These are phyloP conservation scores for Drosophila subobscura DNA, from an alignment of 1,140 invertebrate species.

Conservation along the genomic window DNA sequence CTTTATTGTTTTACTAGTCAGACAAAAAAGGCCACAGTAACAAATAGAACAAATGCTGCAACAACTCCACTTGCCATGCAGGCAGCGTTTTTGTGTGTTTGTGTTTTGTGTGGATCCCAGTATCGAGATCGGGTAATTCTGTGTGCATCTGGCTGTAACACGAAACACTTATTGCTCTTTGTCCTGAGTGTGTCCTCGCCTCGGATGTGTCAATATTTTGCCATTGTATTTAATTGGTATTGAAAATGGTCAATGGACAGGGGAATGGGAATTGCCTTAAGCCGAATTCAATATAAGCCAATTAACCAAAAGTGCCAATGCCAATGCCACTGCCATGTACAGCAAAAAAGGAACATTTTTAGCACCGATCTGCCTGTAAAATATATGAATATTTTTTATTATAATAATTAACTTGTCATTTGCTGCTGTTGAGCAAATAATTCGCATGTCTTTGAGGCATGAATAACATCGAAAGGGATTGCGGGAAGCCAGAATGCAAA, in stretches of 20 bases:
- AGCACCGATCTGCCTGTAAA: background rate
- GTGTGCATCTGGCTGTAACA: constrained; percentile 28
- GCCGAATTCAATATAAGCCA: constrained; percentile 50
- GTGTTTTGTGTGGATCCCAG: constrained; percentile 14
- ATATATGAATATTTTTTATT: too few species aligned
- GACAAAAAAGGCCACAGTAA: constrained; percentile 20
- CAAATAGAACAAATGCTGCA: constrained; percentile 30
- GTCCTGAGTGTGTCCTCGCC: constrained; percentile 1
- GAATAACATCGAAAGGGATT: background rate
- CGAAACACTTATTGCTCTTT: constrained; percentile 19
- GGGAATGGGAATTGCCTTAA: constrained; percentile 21
- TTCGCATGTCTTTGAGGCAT: constrained; percentile 10
- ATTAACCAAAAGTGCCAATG: constrained; percentile 27
- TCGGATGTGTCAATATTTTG: constrained; percentile 38
- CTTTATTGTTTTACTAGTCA: constrained; percentile 67
- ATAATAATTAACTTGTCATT: constrained; percentile 41
- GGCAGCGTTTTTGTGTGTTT: constrained; percentile 12
- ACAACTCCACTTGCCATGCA: constrained; percentile 54
- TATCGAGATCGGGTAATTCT: constrained; percentile 15
- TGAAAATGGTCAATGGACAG: background rate
- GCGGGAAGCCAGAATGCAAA: background rate
- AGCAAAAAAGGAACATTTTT: background rate
- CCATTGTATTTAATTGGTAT: constrained; percentile 39
- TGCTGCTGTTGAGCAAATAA: constrained; percentile 18
- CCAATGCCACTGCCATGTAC: background rate